phyloP scores from a whole-genome alignment of 2,888 invertebrate genomes.

The Monoplex corrugatus region DNA sequence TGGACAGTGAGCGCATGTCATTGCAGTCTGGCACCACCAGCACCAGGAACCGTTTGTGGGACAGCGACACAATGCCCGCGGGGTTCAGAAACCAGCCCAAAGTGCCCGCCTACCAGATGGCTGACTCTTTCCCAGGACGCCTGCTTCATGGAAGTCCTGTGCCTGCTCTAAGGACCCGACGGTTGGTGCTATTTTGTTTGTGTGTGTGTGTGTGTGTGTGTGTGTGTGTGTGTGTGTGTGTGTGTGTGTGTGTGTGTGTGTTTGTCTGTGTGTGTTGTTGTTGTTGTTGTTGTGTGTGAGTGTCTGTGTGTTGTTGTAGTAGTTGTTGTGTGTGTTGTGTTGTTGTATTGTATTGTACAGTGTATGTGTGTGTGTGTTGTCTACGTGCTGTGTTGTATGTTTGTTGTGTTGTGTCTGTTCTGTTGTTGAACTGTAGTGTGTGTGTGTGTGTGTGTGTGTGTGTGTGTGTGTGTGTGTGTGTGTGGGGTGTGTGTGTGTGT shows the following conservation, averaged over 20 bases:
- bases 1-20: neutral
- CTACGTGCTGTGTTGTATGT: neutral
- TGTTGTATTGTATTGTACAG: too few species aligned
- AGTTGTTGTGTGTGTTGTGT: neutral
- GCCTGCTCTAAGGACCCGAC: neutral
- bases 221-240: neutral
- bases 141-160: too few species aligned
- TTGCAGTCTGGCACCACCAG: neutral
- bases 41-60: slow-evolving; percentile 1
- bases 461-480: neutral
- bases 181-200: neutral
- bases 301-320: neutral
- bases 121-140: too few species aligned
- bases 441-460: neutral
- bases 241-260: neutral
- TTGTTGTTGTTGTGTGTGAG: neutral
- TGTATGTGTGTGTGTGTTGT: neutral
- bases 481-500: neutral
- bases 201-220: neutral
- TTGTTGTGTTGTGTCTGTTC: too few species aligned
- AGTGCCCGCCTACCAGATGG: neutral
- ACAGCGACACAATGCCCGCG: neutral
- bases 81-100: neutral
- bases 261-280: neutral
- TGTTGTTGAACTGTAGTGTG: too few species aligned